A percentile compares a stretch with the other conserved stretches of the same genome.
phyloP scores from a whole-genome alignment of 1,140 invertebrate species.

The Camponotus vicinus region DNA sequence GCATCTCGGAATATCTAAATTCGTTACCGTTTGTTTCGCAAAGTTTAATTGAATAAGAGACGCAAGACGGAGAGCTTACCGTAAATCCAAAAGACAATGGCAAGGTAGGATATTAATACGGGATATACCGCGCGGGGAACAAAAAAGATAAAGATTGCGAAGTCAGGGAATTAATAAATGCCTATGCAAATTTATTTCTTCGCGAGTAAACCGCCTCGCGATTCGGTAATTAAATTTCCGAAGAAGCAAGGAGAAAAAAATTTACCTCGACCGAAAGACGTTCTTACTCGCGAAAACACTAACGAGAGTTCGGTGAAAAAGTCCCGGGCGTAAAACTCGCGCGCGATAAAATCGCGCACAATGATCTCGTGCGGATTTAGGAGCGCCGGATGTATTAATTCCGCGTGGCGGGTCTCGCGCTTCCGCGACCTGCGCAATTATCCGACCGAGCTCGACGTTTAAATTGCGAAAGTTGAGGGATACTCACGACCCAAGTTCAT shows the following conservation, averaged over 20 bases:
- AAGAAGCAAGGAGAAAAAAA: neutral
- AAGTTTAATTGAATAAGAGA: constrained; percentile 78
- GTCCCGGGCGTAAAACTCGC: neutral
- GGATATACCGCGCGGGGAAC: neutral
- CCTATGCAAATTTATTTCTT: constrained; percentile 21
- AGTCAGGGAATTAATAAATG: constrained; percentile 59
- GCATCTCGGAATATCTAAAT: constrained; percentile 74
- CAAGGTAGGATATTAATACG: constrained; percentile 52
- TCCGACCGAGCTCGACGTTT: constrained; percentile 37
- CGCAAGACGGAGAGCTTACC: constrained; percentile 43
- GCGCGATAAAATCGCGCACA: constrained; percentile 45
- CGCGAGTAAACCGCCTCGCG: neutral
- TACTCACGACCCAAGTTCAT: constrained; percentile 58
- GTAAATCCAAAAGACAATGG: constrained; percentile 42
- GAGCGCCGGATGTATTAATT: constrained; percentile 39
- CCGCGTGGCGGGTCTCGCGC: constrained; percentile 13
- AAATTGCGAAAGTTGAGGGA: constrained; percentile 62
- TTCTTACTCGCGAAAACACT: neutral
- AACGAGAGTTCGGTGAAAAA: neutral
- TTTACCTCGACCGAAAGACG: too few relatives aligned
- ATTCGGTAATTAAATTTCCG: constrained; percentile 55
- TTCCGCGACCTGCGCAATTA: constrained; percentile 56
- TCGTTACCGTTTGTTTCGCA: constrained; percentile 74
- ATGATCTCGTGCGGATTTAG: constrained; percentile 37
- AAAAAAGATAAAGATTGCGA: neutral